These are phyloP conservation scores for Monochamus saltuarius DNA, from an alignment of 1,140 invertebrate species.

Conservation along the genomic window DNA sequence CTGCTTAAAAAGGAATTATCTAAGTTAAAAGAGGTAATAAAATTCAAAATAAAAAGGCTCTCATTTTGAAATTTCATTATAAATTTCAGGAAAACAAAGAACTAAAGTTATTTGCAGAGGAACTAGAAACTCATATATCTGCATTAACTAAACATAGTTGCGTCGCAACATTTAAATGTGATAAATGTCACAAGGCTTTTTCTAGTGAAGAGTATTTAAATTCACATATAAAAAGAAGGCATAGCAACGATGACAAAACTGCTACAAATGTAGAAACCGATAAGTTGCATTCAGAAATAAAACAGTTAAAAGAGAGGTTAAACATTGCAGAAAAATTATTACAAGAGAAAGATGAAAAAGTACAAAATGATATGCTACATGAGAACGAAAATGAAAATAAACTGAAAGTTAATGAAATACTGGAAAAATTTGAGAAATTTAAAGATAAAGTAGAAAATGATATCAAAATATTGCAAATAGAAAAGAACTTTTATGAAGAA, in stretches of 20 bases:
- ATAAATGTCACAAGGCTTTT: conserved; percentile 59
- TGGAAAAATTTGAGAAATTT: conserved; percentile 46
- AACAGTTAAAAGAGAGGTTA: conserved; percentile 59
- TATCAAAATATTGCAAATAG: conserved; percentile 40
- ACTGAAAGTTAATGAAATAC: conserved; percentile 33
- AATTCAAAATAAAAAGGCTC: background rate
- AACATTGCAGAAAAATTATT: conserved; percentile 57
- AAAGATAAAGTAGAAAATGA: conserved; percentile 42
- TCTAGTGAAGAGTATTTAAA: conserved; percentile 59
- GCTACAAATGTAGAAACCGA: conserved; percentile 54
- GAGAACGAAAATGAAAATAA: conserved; percentile 20
- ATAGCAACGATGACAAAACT: conserved; percentile 39
- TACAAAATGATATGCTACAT: conserved; percentile 22
- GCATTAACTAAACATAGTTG: conserved; percentile 20
- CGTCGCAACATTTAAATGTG: conserved; percentile 52
- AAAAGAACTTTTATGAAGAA: conserved; percentile 42
- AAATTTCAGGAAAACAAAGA: conserved; percentile 44
- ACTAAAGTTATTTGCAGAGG: conserved; percentile 31
- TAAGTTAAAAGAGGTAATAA: conserved; percentile 56
- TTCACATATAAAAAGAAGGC: conserved; percentile 57
- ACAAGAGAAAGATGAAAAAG: conserved; percentile 35
- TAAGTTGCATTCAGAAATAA: conserved; percentile 60
- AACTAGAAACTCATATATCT: conserved; percentile 29
- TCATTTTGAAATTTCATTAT: background rate
- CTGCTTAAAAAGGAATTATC: conserved; percentile 63